Evolutionary conservation across 2,888 invertebrate genomes (phyloP).

Genomic region (Eudemis profundana): DNA sequence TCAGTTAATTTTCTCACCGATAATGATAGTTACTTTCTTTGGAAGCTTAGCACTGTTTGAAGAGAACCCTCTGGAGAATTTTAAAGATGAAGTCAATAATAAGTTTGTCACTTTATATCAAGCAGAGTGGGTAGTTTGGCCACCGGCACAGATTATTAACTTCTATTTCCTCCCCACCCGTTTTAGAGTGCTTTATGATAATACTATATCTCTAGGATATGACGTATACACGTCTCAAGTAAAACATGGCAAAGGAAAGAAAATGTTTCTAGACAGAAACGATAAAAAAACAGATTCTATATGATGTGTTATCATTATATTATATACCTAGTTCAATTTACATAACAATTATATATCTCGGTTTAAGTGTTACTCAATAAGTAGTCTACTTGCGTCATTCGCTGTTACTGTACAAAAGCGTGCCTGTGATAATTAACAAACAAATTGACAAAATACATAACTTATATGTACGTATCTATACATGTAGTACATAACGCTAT

Average conservation of each 20-base stretch:
- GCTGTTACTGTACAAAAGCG: conserved; percentile 48
- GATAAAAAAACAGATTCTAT: conserved; percentile 11
- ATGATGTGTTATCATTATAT: conserved; percentile 10
- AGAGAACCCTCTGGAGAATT: conserved; percentile 85
- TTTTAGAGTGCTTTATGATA: conserved; percentile 96
- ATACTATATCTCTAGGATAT: conserved; percentile 93
- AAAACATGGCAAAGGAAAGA: conserved; percentile 82
- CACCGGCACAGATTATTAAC: conserved; percentile 96
- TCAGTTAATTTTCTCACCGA: conserved; percentile 94
- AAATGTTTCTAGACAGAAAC: conserved; percentile 17
- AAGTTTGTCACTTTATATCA: conserved; percentile 92
- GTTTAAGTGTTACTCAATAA: conserved; percentile 11
- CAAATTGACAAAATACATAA: conserved; percentile 35
- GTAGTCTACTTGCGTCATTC: conserved; percentile 13
- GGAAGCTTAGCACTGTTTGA: conserved; percentile 91
- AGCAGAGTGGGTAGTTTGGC: conserved; percentile 98
- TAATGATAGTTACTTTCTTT: conserved; percentile 93
- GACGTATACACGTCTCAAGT: conserved; percentile 95
- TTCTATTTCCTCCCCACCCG: conserved; percentile 94
- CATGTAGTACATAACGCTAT: conserved; percentile 6
- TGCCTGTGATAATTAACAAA: conserved; percentile 65
- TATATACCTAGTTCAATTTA: conserved; percentile 41
- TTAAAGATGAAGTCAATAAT: conserved; percentile 88
- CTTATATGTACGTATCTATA: conserved; percentile 26
- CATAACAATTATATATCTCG: background rate